Evolutionary conservation across 2,797 vertebrate species (phyloP).

Genomic region (Sarcophilus harrisii): DNA sequence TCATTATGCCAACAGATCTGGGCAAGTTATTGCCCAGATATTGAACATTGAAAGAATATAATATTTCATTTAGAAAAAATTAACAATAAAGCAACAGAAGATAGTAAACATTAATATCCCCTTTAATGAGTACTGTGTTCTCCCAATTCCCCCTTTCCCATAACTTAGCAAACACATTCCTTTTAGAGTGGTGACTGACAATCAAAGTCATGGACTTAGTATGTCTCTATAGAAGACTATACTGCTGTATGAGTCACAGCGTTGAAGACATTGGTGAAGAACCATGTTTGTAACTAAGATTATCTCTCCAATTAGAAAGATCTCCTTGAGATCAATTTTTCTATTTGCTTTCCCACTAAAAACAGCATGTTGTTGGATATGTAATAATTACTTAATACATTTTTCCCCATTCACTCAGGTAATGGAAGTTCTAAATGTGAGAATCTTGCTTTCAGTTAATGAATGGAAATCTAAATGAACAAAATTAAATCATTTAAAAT

Average conservation of each 20-base stretch:
- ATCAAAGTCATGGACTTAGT: not conserved
- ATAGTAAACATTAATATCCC: not conserved
- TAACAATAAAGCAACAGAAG: not conserved
- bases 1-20: not conserved
- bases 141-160: not conserved
- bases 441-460: not conserved
- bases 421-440: not conserved
- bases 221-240: not conserved
- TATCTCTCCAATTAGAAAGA: not conserved
- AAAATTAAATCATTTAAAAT: too few relatives aligned
- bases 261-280: not conserved
- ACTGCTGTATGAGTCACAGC: too few relatives aligned
- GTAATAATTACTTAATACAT: not conserved
- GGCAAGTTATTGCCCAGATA: not conserved
- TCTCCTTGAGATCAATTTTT: not conserved
- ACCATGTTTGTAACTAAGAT: not conserved
- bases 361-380: not conserved
- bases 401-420: not conserved
- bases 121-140: not conserved
- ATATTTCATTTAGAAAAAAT: not conserved
- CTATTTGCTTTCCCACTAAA: not conserved
- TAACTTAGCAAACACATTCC: not conserved
- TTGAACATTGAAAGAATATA: not conserved
- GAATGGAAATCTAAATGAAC: not conserved
- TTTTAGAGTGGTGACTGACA: not conserved